Percentiles rank a stretch among this genome's conserved stretches.
These are phyloP conservation scores for Griposia aprilina DNA, from an alignment of 2,888 invertebrate genomes.

Conservation along the genomic window DNA sequence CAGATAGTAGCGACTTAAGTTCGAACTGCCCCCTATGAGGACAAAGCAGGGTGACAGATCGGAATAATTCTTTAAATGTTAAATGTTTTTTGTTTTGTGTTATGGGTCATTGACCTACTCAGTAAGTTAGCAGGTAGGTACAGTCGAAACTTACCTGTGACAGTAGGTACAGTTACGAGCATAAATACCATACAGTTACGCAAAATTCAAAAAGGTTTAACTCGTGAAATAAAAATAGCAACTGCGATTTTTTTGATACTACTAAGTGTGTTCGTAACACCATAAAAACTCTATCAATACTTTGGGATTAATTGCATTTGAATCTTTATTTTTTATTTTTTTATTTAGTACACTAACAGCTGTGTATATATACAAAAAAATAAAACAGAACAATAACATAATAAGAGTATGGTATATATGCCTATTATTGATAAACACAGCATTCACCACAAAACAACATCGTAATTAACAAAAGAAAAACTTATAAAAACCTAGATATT, in stretches of 20 bases:
- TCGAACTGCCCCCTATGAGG: too few species aligned
- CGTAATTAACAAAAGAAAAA: too few species aligned
- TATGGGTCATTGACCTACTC: slow-evolving; percentile 11
- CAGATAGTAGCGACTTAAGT: too few species aligned
- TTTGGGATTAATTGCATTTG: background rate
- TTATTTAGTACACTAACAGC: too few species aligned
- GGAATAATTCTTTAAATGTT: background rate
- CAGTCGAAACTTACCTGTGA: background rate
- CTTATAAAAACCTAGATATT: too few species aligned
- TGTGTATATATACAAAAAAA: too few species aligned
- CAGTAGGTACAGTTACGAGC: background rate
- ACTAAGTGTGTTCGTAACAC: background rate
- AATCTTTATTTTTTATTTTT: background rate
- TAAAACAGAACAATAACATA: too few species aligned
- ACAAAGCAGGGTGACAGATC: too few species aligned
- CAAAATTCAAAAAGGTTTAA: background rate
- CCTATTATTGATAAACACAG: too few species aligned
- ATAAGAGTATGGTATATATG: too few species aligned
- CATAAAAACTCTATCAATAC: background rate
- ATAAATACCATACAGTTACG: background rate
- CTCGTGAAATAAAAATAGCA: background rate
- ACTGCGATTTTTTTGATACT: background rate
- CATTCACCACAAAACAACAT: too few species aligned
- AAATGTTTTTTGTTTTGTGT: background rate
- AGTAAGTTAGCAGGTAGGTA: background rate